Conservation (phyloP, 2,113 vertebrate species). For the Maccullochella peelii region DNA sequence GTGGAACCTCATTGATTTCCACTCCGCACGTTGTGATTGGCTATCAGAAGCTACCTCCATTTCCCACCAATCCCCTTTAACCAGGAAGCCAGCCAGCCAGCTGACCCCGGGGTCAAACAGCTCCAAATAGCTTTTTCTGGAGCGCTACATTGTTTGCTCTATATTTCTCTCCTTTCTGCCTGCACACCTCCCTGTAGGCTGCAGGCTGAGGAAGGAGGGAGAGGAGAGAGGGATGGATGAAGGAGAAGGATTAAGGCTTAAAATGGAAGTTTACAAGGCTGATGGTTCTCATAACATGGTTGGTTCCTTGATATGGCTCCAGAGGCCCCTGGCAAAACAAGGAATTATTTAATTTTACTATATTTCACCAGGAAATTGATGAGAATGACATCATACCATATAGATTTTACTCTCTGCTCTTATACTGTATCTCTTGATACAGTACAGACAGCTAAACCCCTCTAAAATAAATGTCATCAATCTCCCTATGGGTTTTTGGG, state of each 20-base stretch:
- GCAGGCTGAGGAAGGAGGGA: conserved; percentile 32
- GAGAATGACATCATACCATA: neutral
- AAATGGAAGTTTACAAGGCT: conserved; percentile 65
- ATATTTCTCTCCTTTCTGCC: conserved; percentile 47
- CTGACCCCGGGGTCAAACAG: conserved; percentile 75
- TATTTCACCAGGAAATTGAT: conserved; percentile 26
- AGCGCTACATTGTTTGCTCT: conserved; percentile 62
- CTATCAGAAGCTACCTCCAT: conserved; percentile 63
- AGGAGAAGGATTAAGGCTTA: conserved; percentile 51
- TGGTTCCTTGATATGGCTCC: conserved; percentile 26
- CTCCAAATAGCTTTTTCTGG: conserved; percentile 83
- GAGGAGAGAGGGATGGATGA: conserved; percentile 72
- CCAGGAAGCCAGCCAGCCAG: conserved; percentile 72
- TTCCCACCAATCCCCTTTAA: conserved; percentile 75
- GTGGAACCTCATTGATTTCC: conserved; percentile 81
- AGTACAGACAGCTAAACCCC: neutral
- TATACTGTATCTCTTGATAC: neutral
- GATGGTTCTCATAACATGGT: conserved; percentile 33
- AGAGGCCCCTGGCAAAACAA: conserved; percentile 36
- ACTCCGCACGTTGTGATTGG: conserved; percentile 69
- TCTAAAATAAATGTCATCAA: conserved; percentile 3
- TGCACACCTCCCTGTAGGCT: conserved; percentile 57
- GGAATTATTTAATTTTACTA: conserved; percentile 41
- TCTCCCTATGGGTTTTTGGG: neutral
- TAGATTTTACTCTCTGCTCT: neutral